Conservation (phyloP, 2,888 invertebrate species). For the Halictus quadricinctus region DNA sequence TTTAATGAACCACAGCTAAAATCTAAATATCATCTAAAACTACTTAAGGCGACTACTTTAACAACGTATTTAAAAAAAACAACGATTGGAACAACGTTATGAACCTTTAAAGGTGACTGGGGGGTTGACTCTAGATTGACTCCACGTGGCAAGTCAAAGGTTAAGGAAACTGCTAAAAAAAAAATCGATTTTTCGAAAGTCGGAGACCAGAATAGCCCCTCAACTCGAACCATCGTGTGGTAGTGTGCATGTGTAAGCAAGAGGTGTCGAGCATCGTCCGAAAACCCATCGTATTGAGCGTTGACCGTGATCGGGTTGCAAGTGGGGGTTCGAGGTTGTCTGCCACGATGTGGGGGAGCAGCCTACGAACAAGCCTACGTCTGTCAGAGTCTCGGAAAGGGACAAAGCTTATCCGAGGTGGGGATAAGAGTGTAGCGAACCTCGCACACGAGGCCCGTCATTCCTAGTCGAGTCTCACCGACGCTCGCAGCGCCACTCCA, state of each 20-base stretch:
- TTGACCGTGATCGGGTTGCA: slow-evolving; percentile 58
- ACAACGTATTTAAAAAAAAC: background rate
- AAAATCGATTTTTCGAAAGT: background rate
- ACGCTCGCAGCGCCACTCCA: slow-evolving; percentile 53
- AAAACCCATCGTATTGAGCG: slow-evolving; percentile 57
- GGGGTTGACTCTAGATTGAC: too few species aligned
- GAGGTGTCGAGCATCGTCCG: slow-evolving; percentile 50
- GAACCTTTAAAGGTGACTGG: background rate
- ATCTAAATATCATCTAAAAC: background rate
- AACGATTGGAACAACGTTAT: background rate
- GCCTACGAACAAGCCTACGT: slow-evolving; percentile 34
- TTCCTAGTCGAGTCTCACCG: slow-evolving; percentile 72
- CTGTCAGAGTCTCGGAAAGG: slow-evolving; percentile 36
- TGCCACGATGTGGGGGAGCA: slow-evolving; percentile 21
- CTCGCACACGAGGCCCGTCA: slow-evolving; percentile 68
- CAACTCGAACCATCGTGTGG: background rate
- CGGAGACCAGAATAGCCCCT: background rate
- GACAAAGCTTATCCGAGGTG: slow-evolving; percentile 50
- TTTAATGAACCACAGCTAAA: background rate
- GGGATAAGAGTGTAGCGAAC: slow-evolving; percentile 59
- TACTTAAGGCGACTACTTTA: background rate
- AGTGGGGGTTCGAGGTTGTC: slow-evolving; percentile 54
- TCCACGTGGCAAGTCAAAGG: background rate
- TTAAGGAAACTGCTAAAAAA: background rate
- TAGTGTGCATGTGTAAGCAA: background rate